phyloP scores from a whole-genome alignment of 2,113 vertebrate species.

The Isurus oxyrinchus region DNA sequence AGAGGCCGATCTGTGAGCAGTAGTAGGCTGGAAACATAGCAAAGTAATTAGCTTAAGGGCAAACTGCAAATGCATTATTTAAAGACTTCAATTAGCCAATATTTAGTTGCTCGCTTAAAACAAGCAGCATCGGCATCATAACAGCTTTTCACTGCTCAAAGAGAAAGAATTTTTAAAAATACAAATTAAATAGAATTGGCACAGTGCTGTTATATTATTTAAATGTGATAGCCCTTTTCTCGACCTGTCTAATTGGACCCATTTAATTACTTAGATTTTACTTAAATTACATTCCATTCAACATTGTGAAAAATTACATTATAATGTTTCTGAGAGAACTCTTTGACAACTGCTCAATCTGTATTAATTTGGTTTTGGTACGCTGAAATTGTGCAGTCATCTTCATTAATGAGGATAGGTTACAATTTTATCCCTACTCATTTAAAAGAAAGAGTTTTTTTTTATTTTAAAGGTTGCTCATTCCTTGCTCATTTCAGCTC shows the following conservation, averaged over 20 bases:
- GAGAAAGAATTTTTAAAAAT: not conserved
- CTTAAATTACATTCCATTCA: not conserved
- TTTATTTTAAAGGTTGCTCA: not conserved
- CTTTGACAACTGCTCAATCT: not conserved
- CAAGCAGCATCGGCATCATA: not conserved
- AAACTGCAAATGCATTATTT: not conserved
- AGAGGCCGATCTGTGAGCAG: not conserved
- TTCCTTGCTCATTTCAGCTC: not conserved
- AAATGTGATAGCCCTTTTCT: not conserved
- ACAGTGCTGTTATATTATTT: not conserved
- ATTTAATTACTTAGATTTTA: not conserved
- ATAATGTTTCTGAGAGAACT: not conserved
- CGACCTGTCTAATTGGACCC: not conserved
- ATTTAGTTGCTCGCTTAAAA: slow-evolving; percentile 8
- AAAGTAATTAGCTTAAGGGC: not conserved
- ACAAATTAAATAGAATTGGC: not conserved
- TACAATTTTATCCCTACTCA: not conserved
- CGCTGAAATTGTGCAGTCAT: not conserved
- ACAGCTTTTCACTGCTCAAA: not conserved
- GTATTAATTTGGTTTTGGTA: not conserved
- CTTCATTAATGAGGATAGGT: not conserved
- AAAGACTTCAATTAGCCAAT: slow-evolving; percentile 13
- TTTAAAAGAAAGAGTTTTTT: not conserved
- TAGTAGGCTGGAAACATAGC: not conserved
- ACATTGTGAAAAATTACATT: not conserved